Conservation (phyloP, 2,113 vertebrate genomes). For the Urocynchramus pylzowi region DNA sequence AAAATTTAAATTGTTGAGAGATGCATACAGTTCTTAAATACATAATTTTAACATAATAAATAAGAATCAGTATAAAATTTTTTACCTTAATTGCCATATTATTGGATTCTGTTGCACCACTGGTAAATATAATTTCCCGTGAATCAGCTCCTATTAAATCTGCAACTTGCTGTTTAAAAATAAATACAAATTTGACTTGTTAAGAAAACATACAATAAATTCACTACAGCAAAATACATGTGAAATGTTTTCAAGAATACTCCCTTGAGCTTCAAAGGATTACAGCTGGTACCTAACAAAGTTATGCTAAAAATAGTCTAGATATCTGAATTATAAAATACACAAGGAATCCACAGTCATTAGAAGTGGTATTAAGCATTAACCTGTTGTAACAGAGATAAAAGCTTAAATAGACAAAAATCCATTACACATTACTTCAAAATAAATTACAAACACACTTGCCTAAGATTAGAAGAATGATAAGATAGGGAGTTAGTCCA, state of each 20-base stretch:
- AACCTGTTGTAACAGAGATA: background rate
- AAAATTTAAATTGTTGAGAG: background rate
- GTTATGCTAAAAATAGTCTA: background rate
- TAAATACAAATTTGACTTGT: background rate
- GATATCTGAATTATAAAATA: background rate
- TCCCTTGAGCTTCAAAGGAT: background rate
- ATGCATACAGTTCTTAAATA: background rate
- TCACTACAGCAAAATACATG: background rate
- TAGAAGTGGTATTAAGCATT: background rate
- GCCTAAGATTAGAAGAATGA: background rate
- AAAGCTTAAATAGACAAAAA: background rate
- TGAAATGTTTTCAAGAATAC: background rate
- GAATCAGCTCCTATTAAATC: constrained; percentile 90
- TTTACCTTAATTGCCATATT: constrained; percentile 96
- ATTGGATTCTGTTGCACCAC: constrained; percentile 96
- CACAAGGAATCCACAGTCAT: background rate
- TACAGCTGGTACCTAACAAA: background rate
- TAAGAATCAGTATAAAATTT: background rate
- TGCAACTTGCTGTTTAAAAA: constrained; percentile 86
- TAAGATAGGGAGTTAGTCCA: background rate
- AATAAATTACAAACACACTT: background rate
- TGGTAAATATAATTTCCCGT: constrained; percentile 95
- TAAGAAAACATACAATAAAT: background rate
- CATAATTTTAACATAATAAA: background rate
- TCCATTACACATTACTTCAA: accelerated